Evolutionary conservation across 2,113 vertebrate genomes (phyloP).

Genomic region (Tetraodon nigroviridis): DNA sequence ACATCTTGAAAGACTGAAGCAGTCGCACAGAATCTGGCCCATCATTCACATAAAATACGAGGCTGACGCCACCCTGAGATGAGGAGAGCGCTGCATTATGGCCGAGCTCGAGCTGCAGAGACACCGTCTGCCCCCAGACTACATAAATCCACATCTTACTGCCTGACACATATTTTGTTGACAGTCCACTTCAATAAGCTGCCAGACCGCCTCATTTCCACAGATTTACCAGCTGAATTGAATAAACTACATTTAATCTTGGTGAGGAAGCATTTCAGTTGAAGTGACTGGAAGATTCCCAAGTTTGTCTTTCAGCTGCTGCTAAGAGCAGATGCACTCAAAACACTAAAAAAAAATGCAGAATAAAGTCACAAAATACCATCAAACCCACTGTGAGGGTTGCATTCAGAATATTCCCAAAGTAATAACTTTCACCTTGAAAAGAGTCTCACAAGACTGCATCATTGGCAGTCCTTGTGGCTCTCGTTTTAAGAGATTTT

Average conservation of each 20-base stretch:
- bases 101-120: not conserved
- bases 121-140: not conserved
- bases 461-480: constrained; percentile 15
- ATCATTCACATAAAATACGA: constrained; percentile 31
- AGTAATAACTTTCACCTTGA: constrained; percentile 11
- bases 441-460: constrained; percentile 16
- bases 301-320: constrained; percentile 17
- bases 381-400: constrained; percentile 17
- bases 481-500: constrained; percentile 39
- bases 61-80: constrained; percentile 14
- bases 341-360: constrained; percentile 7
- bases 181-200: constrained; percentile 43
- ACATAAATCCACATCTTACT: constrained; percentile 33
- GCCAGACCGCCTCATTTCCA: constrained; percentile 23
- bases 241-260: constrained; percentile 38
- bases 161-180: constrained; percentile 29
- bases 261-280: constrained; percentile 8
- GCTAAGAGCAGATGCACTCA: constrained; percentile 28
- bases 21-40: constrained; percentile 11
- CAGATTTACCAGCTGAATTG: constrained; percentile 26
- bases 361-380: constrained; percentile 14
- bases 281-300: constrained; percentile 12
- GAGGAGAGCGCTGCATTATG: constrained; percentile 19
- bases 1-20: constrained; percentile 15
- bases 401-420: constrained; percentile 9